Conservation (phyloP, 2,797 vertebrate genomes). For the Bovichtus diacanthus region DNA sequence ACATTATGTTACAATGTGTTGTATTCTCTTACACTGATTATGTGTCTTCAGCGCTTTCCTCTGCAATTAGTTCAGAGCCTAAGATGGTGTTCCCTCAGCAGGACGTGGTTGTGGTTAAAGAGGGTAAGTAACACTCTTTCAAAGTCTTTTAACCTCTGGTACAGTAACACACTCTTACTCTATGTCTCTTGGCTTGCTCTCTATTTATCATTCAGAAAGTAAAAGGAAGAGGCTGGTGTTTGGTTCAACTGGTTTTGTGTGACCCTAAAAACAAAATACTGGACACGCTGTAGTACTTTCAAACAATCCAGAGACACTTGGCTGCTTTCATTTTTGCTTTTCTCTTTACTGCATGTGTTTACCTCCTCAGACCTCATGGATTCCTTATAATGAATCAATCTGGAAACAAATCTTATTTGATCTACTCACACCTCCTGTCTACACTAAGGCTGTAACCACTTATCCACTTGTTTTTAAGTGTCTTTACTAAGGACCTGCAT, state of each 20-base stretch:
- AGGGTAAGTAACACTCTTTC: conserved; percentile 54
- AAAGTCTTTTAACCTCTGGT: neutral
- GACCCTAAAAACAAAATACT: neutral
- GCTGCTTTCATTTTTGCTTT: neutral
- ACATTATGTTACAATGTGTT: neutral
- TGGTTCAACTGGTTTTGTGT: neutral
- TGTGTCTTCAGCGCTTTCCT: neutral
- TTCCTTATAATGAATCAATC: neutral
- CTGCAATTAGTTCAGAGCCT: neutral
- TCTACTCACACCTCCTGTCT: too few relatives aligned
- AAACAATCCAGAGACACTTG: neutral
- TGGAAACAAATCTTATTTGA: neutral
- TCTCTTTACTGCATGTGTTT: neutral
- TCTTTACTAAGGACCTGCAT: neutral
- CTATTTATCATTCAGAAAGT: neutral
- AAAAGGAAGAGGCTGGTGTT: neutral
- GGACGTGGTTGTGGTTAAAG: conserved; percentile 54
- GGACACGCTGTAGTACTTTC: neutral
- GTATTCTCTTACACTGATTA: neutral
- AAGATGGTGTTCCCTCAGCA: conserved; percentile 44
- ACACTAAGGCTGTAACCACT: too few relatives aligned
- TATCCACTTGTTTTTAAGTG: too few relatives aligned
- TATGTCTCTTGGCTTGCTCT: neutral
- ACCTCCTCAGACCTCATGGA: neutral
- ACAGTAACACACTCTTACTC: neutral